These are phyloP conservation scores for Pristionchus maxplancki DNA, from an alignment of 2,888 invertebrate genomes.

Conservation along the genomic window DNA sequence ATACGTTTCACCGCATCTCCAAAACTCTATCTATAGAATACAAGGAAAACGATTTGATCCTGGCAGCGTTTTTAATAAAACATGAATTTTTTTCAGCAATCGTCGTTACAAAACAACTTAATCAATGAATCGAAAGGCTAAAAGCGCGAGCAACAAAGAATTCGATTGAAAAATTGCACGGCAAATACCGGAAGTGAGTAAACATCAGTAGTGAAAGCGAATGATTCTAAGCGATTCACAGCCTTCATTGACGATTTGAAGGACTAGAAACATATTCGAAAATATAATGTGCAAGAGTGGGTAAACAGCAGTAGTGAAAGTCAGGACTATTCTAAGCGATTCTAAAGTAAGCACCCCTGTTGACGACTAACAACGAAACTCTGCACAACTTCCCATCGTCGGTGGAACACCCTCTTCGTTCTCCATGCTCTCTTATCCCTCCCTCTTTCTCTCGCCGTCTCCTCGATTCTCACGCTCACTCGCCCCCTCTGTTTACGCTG, in stretches of 20 bases:
- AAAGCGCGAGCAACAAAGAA: not conserved
- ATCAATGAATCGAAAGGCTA: too few species aligned
- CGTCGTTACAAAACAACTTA: too few species aligned
- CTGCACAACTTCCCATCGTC: not conserved
- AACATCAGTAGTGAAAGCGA: not conserved
- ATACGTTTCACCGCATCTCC: too few species aligned
- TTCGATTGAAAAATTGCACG: not conserved
- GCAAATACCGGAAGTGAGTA: not conserved
- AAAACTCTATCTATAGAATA: too few species aligned
- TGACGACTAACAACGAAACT: not conserved
- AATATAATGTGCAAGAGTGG: too few species aligned
- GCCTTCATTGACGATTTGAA: too few species aligned
- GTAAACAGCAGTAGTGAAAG: not conserved
- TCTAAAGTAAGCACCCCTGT: not conserved
- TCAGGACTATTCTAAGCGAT: not conserved
- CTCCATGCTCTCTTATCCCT: not conserved
- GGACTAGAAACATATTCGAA: too few species aligned
- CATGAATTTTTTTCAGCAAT: too few species aligned
- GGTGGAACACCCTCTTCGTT: not conserved
- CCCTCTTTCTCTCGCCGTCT: not conserved
- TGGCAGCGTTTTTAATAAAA: too few species aligned
- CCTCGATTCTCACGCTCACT: not conserved
- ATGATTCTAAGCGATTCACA: too few species aligned
- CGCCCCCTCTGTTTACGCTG: constrained; percentile 1
- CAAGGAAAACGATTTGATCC: too few species aligned